phyloP scores from a whole-genome alignment of 1,140 invertebrate species.

The Saxidomus purpurata region DNA sequence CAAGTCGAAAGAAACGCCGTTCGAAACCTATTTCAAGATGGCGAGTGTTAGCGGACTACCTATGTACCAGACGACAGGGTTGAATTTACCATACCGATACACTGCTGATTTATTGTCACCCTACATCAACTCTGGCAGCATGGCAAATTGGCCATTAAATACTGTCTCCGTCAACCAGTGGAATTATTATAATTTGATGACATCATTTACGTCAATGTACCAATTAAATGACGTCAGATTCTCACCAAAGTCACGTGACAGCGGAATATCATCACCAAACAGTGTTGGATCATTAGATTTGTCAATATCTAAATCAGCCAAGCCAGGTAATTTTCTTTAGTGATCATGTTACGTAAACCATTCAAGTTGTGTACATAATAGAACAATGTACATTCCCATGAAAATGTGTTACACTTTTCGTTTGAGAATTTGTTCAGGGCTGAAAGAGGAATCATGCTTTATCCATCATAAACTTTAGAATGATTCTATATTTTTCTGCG shows the following conservation, averaged over 20 bases:
- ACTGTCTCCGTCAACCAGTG: constrained; percentile 34
- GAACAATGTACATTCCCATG: too few relatives aligned
- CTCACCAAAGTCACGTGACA: constrained; percentile 65
- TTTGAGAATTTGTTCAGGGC: too few relatives aligned
- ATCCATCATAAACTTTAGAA: too few relatives aligned
- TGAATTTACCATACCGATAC: constrained; percentile 20
- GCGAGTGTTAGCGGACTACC: constrained; percentile 44
- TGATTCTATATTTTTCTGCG: too few relatives aligned
- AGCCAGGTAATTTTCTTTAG: constrained; percentile 29
- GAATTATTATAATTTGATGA: constrained; percentile 54
- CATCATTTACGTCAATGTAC: constrained; percentile 40
- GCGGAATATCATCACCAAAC: constrained; percentile 50
- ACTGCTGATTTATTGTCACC: constrained; percentile 9
- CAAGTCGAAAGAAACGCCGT: background rate
- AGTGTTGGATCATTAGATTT: constrained; percentile 24
- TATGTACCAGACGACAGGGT: constrained; percentile 12
- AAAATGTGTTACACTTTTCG: too few relatives aligned
- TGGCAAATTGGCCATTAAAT: constrained; percentile 19
- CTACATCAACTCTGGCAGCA: constrained; percentile 33
- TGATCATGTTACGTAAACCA: too few relatives aligned
- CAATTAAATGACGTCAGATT: constrained; percentile 35
- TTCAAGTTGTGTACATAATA: too few relatives aligned
- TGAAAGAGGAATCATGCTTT: too few relatives aligned
- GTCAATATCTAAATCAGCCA: constrained; percentile 10
- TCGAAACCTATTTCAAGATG: constrained; percentile 46